phyloP scores from a whole-genome alignment of 2,888 invertebrate genomes.

The Eucriotettix oculatus region DNA sequence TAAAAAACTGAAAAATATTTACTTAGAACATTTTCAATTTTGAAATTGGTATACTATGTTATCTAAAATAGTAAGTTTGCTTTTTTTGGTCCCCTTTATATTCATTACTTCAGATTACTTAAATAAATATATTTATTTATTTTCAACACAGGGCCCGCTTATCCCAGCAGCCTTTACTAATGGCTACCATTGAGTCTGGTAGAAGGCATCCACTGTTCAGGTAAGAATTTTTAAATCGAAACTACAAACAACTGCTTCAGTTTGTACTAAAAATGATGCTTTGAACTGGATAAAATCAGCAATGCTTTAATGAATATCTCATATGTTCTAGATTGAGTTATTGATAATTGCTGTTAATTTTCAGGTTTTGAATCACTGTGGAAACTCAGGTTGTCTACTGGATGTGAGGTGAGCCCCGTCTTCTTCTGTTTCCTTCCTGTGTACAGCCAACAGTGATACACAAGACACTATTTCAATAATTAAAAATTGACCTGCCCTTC shows the following conservation, averaged over 20 bases:
- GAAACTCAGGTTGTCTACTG: conserved; percentile 11
- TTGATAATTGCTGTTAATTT: background rate
- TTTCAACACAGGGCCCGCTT: conserved; percentile 69
- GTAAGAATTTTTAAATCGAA: conserved; percentile 17
- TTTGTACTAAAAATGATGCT: no score
- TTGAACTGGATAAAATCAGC: no score
- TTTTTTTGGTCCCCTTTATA: no score
- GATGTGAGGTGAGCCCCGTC: conserved; percentile 2
- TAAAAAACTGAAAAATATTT: no score
- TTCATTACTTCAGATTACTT: no score
- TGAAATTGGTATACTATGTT: no score
- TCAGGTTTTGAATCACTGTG: conserved; percentile 11
- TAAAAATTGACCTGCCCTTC: conserved; percentile 2
- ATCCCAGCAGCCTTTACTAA: conserved; percentile 98
- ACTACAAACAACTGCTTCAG: no score
- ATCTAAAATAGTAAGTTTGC: no score
- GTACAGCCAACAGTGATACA: conserved; percentile 4
- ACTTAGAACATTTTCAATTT: no score
- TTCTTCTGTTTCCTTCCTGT: conserved; percentile 9
- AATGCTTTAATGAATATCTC: no score
- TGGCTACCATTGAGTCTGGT: conserved; percentile 74
- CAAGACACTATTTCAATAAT: background rate
- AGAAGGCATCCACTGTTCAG: conserved; percentile 20
- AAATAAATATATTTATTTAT: conserved; percentile 15
- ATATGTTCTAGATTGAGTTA: no score